phyloP scores from a whole-genome alignment of 1,140 invertebrate genomes.

The Orius laevigatus region DNA sequence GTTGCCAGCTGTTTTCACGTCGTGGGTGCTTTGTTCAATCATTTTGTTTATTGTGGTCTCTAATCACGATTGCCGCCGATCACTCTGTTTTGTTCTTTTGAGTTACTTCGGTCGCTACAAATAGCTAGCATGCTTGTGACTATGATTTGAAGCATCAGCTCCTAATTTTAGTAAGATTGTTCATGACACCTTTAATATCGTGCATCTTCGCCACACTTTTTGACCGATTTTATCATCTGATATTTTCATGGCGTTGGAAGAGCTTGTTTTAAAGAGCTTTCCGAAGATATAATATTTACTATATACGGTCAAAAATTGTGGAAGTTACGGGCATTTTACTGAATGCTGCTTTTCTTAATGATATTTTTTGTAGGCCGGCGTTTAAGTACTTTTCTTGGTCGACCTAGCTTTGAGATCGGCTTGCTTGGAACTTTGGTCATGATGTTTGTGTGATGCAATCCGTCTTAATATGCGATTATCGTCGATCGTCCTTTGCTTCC shows the following conservation, averaged over 20 bases:
- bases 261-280: no score
- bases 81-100: constrained; percentile 90
- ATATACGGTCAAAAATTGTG: no score
- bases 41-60: constrained; percentile 83
- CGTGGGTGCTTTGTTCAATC: constrained; percentile 78
- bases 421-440: constrained; percentile 74
- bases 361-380: constrained; percentile 53
- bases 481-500: constrained; percentile 37
- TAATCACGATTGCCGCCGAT: constrained; percentile 92
- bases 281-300: no score
- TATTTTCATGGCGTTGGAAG: no score
- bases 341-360: no score
- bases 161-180: no score
- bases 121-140: no score
- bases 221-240: no score
- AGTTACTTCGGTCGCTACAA: constrained; percentile 93
- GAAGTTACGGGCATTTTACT: no score
- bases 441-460: constrained; percentile 93
- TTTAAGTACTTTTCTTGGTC: constrained; percentile 96
- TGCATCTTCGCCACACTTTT: no score
- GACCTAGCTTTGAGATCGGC: constrained; percentile 74
- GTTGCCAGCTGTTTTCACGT: constrained; percentile 75
- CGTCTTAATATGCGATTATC: constrained; percentile 76
- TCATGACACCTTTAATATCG: no score
- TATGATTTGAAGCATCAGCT: no score